These are phyloP conservation scores for Magallana ariakensis DNA, from an alignment of 1,140 invertebrate species.

Conservation along the genomic window DNA sequence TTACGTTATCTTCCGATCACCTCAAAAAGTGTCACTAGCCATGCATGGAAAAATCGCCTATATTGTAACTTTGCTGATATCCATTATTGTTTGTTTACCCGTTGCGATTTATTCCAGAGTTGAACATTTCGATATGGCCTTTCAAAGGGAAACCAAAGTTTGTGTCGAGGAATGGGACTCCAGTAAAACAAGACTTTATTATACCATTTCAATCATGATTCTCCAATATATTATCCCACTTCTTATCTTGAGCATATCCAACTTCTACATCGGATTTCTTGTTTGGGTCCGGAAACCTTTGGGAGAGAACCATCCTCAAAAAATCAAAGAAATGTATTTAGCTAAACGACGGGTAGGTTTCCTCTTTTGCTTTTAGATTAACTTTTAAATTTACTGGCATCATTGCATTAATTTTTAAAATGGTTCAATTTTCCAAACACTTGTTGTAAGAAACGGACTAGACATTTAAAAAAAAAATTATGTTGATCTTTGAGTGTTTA, in stretches of 20 bases:
- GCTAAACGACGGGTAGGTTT: slow-evolving; percentile 11
- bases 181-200: slow-evolving; percentile 21
- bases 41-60: slow-evolving; percentile 33
- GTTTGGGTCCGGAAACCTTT: slow-evolving; percentile 43
- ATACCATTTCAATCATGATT: slow-evolving; percentile 45
- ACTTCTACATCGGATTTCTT: slow-evolving; percentile 46
- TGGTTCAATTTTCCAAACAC: too few relatives aligned
- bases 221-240: slow-evolving; percentile 50
- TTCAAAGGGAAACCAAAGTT: slow-evolving; percentile 31
- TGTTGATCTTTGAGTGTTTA: too few relatives aligned
- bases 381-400: too few relatives aligned
- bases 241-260: slow-evolving; percentile 35
- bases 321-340: slow-evolving; percentile 14
- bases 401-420: too few relatives aligned
- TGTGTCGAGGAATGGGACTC: slow-evolving; percentile 43
- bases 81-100: slow-evolving; percentile 21
- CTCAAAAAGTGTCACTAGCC: slow-evolving; percentile 36
- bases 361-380: background rate
- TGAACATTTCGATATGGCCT: slow-evolving; percentile 18
- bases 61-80: slow-evolving; percentile 2
- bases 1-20: slow-evolving; percentile 42
- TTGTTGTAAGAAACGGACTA: too few relatives aligned
- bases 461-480: too few relatives aligned
- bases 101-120: slow-evolving; percentile 44
- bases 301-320: slow-evolving; percentile 35